phyloP scores from a whole-genome alignment of 2,888 invertebrate genomes.

The Stenolophus ochropezus region DNA sequence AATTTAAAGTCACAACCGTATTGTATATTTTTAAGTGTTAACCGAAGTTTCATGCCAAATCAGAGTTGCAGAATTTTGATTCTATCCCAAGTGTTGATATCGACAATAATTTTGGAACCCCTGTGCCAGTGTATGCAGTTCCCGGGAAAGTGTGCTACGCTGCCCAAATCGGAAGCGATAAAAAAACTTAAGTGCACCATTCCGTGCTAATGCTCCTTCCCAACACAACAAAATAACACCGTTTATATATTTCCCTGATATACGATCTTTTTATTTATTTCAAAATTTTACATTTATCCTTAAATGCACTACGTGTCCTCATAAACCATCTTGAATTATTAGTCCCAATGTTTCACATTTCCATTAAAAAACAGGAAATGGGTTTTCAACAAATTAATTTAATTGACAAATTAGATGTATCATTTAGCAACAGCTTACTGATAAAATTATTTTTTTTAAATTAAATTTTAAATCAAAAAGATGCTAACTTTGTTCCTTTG shows the following conservation, averaged over 20 bases:
- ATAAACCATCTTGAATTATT: neutral
- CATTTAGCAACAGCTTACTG: too few relatives aligned
- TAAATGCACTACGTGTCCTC: slow-evolving; percentile 12
- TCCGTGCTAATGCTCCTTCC: slow-evolving; percentile 28
- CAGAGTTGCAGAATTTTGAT: too few relatives aligned
- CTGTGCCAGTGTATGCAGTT: neutral
- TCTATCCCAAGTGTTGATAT: too few relatives aligned
- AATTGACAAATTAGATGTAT: too few relatives aligned
- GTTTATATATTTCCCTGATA: slow-evolving; percentile 27
- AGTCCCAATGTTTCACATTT: neutral
- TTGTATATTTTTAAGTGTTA: too few relatives aligned
- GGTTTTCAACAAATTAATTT: neutral
- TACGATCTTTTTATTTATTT: slow-evolving; percentile 29
- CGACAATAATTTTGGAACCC: too few relatives aligned
- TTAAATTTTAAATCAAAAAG: too few relatives aligned
- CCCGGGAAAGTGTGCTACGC: slow-evolving; percentile 6
- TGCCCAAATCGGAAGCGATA: slow-evolving; percentile 37
- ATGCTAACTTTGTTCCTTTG: too few relatives aligned
- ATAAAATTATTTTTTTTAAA: too few relatives aligned
- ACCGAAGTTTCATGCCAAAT: too few relatives aligned
- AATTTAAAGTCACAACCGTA: too few relatives aligned
- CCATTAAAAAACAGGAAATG: neutral
- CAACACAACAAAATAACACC: slow-evolving; percentile 24
- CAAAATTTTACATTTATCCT: neutral
- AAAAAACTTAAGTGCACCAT: slow-evolving; percentile 41